Evolutionary conservation across 1,140 invertebrate genomes (phyloP).

Genomic region (Potamilus streckersoni): DNA sequence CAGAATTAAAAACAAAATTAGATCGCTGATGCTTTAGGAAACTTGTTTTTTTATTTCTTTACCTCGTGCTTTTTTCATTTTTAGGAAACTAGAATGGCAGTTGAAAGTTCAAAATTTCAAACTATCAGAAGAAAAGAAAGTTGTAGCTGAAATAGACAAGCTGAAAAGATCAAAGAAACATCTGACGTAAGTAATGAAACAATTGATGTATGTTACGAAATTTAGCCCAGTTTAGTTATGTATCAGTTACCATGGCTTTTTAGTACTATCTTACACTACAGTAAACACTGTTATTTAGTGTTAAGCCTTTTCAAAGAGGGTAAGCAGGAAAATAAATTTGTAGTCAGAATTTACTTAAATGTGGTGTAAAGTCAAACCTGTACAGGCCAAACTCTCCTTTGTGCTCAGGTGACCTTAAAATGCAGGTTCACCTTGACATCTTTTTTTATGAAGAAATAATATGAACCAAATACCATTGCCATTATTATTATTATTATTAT

Average conservation of each 20-base stretch:
- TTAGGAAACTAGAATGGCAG: constrained; percentile 58
- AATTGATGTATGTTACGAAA: constrained; percentile 49
- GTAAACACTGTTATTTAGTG: too few species aligned
- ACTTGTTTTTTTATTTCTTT: not conserved
- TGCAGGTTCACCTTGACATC: too few species aligned
- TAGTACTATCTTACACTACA: too few species aligned
- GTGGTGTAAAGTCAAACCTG: too few species aligned
- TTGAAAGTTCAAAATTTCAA: constrained; percentile 60
- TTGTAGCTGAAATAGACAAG: constrained; percentile 65
- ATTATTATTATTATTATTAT: too few species aligned
- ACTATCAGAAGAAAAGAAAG: constrained; percentile 64
- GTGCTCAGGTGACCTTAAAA: too few species aligned
- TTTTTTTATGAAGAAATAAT: too few species aligned
- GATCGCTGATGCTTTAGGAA: not conserved
- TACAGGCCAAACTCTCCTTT: too few species aligned
- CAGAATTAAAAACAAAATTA: not conserved
- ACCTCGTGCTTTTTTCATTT: constrained; percentile 9
- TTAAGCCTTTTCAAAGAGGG: too few species aligned
- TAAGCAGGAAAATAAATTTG: too few species aligned
- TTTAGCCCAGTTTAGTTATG: not conserved
- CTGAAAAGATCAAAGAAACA: constrained; percentile 65
- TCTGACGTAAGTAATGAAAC: constrained; percentile 58
- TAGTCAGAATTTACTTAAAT: too few species aligned
- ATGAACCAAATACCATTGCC: too few species aligned
- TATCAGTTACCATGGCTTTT: not conserved